Evolutionary conservation across 2,797 vertebrate genomes (phyloP).

Genomic region (Sparus aurata): DNA sequence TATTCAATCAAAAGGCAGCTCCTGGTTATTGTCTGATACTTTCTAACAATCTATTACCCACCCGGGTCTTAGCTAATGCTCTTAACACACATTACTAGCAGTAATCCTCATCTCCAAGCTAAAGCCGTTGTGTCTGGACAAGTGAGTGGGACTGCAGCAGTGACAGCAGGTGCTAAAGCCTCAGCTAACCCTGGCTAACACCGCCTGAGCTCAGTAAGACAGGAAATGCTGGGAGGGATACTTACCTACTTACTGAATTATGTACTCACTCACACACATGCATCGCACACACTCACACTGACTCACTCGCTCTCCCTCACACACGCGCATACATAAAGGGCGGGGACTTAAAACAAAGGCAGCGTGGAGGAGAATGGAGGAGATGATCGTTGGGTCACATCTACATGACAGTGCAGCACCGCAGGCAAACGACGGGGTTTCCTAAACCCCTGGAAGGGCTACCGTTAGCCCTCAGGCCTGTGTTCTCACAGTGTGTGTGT

Average conservation of each 20-base stretch:
- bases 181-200: slow-evolving; percentile 79
- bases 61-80: slow-evolving; percentile 70
- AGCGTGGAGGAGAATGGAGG: slow-evolving; percentile 42
- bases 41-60: slow-evolving; percentile 72
- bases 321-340: slow-evolving; percentile 35
- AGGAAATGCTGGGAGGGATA: slow-evolving; percentile 82
- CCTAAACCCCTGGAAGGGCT: slow-evolving; percentile 49
- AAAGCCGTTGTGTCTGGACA: slow-evolving; percentile 79
- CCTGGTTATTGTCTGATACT: slow-evolving; percentile 65
- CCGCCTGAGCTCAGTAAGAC: slow-evolving; percentile 82
- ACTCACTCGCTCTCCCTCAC: slow-evolving; percentile 20
- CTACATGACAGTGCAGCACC: slow-evolving; percentile 72
- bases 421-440: slow-evolving; percentile 56
- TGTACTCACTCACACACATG: slow-evolving; percentile 35
- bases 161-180: slow-evolving; percentile 84
- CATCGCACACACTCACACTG: slow-evolving; percentile 32
- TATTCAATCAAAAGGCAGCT: slow-evolving; percentile 43
- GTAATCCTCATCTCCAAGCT: slow-evolving; percentile 76
- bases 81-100: slow-evolving; percentile 77
- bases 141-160: slow-evolving; percentile 77
- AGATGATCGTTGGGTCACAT: slow-evolving; percentile 71
- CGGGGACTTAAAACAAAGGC: slow-evolving; percentile 61
- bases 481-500: slow-evolving; percentile 20
- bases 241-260: slow-evolving; percentile 76
- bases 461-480: slow-evolving; percentile 47